These are phyloP conservation scores for Cataglyphis livida DNA, from an alignment of 2,888 invertebrate genomes.

Conservation along the genomic window DNA sequence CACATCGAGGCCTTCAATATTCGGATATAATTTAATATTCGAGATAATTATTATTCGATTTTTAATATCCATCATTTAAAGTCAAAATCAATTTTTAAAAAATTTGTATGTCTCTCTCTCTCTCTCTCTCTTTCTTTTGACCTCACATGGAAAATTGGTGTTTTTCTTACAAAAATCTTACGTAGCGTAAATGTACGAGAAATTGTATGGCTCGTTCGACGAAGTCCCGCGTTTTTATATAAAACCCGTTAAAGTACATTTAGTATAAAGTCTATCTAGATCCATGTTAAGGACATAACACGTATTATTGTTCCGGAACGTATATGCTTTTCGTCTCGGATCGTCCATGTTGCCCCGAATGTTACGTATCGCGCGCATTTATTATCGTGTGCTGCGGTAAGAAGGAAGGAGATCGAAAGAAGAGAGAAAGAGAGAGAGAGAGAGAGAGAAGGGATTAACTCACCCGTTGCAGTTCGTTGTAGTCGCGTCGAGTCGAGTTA, in stretches of 20 bases:
- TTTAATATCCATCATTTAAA: background rate
- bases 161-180: background rate
- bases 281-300: conserved; percentile 37
- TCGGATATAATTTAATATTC: background rate
- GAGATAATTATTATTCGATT: background rate
- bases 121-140: background rate
- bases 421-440: background rate
- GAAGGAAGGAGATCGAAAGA: conserved; percentile 1
- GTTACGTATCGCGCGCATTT: conserved; percentile 34
- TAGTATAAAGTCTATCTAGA: background rate
- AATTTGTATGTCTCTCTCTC: background rate
- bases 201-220: background rate
- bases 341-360: conserved; percentile 24
- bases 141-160: background rate
- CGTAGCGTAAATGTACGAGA: background rate
- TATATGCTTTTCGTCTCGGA: conserved; percentile 4
- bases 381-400: conserved; percentile 18
- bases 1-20: background rate
- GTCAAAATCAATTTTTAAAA: background rate
- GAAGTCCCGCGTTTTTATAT: background rate
- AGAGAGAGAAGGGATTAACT: conserved; percentile 28
- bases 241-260: conserved; percentile 13
- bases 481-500: conserved; percentile 49
- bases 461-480: conserved; percentile 40
- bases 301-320: conserved; percentile 26